Evolutionary conservation across 2,888 invertebrate genomes (phyloP), one percentile per base, ranked within the genome.

Genomic region (Rapana venosa): DNA sequence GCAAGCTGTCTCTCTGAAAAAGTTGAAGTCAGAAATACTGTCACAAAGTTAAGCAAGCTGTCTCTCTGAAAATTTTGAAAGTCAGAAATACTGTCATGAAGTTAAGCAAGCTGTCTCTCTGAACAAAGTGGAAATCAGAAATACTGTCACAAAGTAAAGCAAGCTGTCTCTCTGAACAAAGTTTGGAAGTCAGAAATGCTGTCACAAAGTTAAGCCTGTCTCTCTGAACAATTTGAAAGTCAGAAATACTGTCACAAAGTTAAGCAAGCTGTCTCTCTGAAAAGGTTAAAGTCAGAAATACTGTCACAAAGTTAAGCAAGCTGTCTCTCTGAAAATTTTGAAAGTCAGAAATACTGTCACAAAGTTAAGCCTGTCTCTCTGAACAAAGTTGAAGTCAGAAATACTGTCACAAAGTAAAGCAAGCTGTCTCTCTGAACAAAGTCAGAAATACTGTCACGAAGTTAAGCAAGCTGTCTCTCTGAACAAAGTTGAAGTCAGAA

Each of bases 171-270:
- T 26, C 26, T 70, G 70, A 70, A 15, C 11, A 70, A 47, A 47
- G 26, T 70, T n/a, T n/a, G 8, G 47, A 47, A 47, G n/a, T 47
- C 47, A 47, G 47, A 47, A 47, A 47, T 47, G 8, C 47, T 47
- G 47, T 47, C 94, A 97, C 97, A 98, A 98, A 97, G 98, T 98
- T 90, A 94, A 30, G 79, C n/a, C 15, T 17, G 77, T n/a, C 30
- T 30, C 5, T 26, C 26, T 70, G 70, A 70, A 61, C 11, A 15
- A 61, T n/a, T n/a, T 47, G 8, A 8, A 47, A 47, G n/a, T 47
- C 47, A 47, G 47, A 47, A 47, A 47, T 47, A 47, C 47, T 47
- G 47, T 47, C 94, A 97, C 97, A 98, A 98, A 97, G 98, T 98
- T 90, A 94, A 30, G 79, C n/a, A 4, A 0, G 77, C 30, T 74